Evolutionary conservation across 2,797 vertebrate genomes (phyloP), one percentile per base, ranked within the genome.

Genomic region (Distichodus sexfasciatus): DNA sequence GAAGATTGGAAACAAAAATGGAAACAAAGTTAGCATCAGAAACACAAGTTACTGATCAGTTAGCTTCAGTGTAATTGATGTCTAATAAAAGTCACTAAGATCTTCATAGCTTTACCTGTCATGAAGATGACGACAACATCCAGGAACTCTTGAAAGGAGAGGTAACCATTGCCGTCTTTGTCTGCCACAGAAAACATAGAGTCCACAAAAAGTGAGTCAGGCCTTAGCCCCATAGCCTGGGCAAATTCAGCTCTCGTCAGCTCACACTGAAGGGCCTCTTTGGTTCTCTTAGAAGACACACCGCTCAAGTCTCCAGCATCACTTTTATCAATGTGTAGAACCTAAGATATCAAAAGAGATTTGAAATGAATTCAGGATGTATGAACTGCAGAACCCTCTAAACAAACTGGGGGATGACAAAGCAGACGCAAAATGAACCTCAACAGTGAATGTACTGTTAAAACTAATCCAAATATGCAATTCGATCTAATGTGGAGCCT

Each of bases 141-240:
- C n/a, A 99, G 86, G 75, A 99, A 98, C 85, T 99, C 97, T 51
- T 93, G 90, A 82, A 97, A 96, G 51, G 95, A 99, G 72, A 99
- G 90, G 87, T 96, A 99, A 10, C 97, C 96, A 0, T 99, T 98
- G 67, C 94, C 90, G 0, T 99, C 97, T 81, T 96, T 96, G 83
- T 99, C 97, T 0, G 96, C 96, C 8, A 96, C 79, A 0, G 92
- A 94, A 84, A 99, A 99, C 96, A 99, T 98, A 80, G 94, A 94
- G 33, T 98, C 92, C 76, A 99, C 93, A 65, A 99, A 99, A 48
- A 92, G 86, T 10, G 95, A 96, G 70, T 94, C 87, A 0, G 91
- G 84, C 64, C 96, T 95, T 64, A 99, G 92, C 8, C 95, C 94
- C 29, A 99, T 83, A 0, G 92, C 94, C 8, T 94, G 89, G 0